phyloP scores from a whole-genome alignment of 2,888 invertebrate genomes.

The Dynastes grantii region DNA sequence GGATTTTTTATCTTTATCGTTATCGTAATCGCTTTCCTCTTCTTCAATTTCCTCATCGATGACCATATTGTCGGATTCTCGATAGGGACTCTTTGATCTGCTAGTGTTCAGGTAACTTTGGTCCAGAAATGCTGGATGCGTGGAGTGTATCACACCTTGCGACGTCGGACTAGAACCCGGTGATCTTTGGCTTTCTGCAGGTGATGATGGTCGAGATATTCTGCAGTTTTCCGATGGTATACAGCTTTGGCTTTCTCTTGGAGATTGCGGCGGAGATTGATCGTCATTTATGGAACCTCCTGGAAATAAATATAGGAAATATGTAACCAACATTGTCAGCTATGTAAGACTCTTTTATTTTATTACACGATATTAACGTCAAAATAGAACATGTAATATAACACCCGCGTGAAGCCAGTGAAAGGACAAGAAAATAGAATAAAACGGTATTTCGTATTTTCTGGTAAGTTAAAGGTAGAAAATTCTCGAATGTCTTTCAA shows the following conservation, averaged over 20 bases:
- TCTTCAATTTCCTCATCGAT: constrained; percentile 84
- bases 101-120: constrained; percentile 67
- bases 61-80: constrained; percentile 76
- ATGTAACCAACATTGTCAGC: neutral
- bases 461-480: constrained; percentile 1
- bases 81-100: constrained; percentile 70
- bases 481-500: neutral
- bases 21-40: constrained; percentile 82
- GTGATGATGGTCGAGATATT: constrained; percentile 72
- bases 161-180: constrained; percentile 63
- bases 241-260: constrained; percentile 66
- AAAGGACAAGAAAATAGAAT: constrained; percentile 16
- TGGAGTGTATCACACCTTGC: constrained; percentile 46
- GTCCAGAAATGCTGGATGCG: constrained; percentile 63
- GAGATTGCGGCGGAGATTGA: constrained; percentile 79
- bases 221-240: constrained; percentile 68
- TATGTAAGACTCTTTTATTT: neutral
- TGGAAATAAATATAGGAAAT: constrained; percentile 70
- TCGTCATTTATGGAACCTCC: constrained; percentile 82
- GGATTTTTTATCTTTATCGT: constrained; percentile 76
- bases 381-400: neutral
- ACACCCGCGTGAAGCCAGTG: constrained; percentile 2
- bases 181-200: constrained; percentile 65
- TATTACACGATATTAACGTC: neutral
- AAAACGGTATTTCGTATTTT: neutral